phyloP scores from a whole-genome alignment of 2,888 invertebrate genomes.

The Microchrysa polita region DNA sequence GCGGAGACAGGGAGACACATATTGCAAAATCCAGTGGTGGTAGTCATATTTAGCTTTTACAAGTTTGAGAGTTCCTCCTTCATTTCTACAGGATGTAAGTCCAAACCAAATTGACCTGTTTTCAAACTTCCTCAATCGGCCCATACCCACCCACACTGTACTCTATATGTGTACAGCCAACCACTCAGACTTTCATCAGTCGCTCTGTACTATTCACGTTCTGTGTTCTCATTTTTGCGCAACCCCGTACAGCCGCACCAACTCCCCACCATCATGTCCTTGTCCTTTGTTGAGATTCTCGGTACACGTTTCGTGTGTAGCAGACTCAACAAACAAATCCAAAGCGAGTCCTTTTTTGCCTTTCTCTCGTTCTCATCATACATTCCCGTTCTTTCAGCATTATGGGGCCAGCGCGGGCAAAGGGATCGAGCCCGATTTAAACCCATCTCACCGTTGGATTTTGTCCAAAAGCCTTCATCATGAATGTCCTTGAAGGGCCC shows the following conservation, averaged over 20 bases:
- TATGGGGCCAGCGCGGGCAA: neutral
- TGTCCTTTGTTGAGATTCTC: slow-evolving; percentile 32
- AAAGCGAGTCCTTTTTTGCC: slow-evolving; percentile 9
- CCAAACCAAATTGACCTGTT: slow-evolving; percentile 47
- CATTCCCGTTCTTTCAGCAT: slow-evolving; percentile 1
- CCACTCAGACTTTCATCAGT: neutral
- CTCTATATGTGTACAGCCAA: no score
- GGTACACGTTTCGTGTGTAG: slow-evolving; percentile 7
- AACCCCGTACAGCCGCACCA: neutral
- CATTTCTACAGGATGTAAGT: slow-evolving; percentile 35
- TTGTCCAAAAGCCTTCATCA: neutral
- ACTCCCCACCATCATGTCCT: neutral
- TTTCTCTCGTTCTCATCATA: neutral
- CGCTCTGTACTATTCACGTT: neutral
- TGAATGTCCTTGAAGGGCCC: slow-evolving; percentile 25
- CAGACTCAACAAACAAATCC: slow-evolving; percentile 41
- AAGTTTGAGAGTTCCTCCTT: neutral
- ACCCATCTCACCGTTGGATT: neutral
- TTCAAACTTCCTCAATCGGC: slow-evolving; percentile 45
- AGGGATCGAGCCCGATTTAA: neutral
- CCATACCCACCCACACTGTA: slow-evolving; percentile 22
- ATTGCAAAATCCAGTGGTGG: neutral
- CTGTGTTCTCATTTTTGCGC: neutral
- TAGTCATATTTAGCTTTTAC: slow-evolving; percentile 28
- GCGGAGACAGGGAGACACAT: neutral